These are phyloP conservation scores for Teleopsis dalmanni DNA, from an alignment of 1,140 invertebrate genomes.

Conservation along the genomic window DNA sequence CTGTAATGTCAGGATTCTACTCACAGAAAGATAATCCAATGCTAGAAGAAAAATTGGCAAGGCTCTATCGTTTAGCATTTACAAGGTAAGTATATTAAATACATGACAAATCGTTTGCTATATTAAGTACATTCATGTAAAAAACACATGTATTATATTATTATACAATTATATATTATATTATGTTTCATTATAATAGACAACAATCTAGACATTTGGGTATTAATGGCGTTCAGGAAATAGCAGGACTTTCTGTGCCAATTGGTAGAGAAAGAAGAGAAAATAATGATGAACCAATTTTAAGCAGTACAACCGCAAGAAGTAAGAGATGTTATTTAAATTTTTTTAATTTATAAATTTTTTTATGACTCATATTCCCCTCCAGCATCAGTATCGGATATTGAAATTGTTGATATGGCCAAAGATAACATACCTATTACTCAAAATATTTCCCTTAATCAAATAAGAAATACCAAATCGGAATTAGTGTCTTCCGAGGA, in stretches of 20 bases:
- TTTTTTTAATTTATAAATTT: constrained; percentile 1
- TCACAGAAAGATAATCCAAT: constrained; percentile 41
- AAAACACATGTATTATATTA: neutral
- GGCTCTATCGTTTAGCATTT: constrained; percentile 57
- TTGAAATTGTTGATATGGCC: constrained; percentile 32
- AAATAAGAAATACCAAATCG: constrained; percentile 28
- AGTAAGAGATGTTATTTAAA: neutral
- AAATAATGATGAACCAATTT: neutral
- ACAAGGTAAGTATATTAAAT: constrained; percentile 46
- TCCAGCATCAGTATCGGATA: constrained; percentile 19
- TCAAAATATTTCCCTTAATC: no score
- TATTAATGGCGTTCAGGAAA: constrained; percentile 46
- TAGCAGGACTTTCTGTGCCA: constrained; percentile 24
- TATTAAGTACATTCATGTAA: neutral
- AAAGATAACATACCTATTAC: no score
- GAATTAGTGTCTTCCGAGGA: constrained; percentile 21
- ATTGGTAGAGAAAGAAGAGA: constrained; percentile 5
- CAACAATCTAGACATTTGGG: constrained; percentile 65
- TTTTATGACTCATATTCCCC: neutral
- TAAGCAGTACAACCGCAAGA: neutral
- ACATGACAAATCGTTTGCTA: neutral
- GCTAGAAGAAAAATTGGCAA: constrained; percentile 53
- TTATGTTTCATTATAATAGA: constrained; percentile 42
- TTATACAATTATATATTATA: neutral
- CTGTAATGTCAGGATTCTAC: constrained; percentile 55